Evolutionary conservation across 2,113 vertebrate genomes (phyloP).

Genomic region (Propithecus coquereli): DNA sequence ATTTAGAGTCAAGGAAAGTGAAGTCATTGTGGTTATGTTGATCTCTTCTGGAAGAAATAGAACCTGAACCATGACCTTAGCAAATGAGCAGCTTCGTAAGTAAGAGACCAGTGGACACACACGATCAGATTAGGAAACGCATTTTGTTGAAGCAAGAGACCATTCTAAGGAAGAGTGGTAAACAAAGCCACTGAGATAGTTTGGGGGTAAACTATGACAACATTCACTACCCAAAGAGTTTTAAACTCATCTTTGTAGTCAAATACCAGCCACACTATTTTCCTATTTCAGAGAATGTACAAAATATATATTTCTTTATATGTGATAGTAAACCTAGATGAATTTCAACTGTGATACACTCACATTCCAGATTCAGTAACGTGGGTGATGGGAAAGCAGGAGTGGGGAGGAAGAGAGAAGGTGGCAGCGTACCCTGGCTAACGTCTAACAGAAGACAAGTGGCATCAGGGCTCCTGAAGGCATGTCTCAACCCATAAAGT

Average conservation of each 20-base stretch:
- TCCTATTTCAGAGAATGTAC: background rate
- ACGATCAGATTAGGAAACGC: background rate
- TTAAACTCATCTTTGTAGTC: background rate
- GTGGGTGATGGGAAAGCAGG: background rate
- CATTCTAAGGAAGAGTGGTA: background rate
- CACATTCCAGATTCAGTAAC: background rate
- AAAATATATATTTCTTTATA: background rate
- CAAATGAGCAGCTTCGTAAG: background rate
- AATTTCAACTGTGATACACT: background rate
- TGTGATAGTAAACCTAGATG: background rate
- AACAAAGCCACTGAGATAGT: background rate
- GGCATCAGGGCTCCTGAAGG: background rate
- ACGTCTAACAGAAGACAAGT: background rate
- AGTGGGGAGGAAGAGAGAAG: background rate
- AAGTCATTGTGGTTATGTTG: background rate
- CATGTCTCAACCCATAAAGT: background rate
- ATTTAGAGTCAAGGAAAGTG: background rate
- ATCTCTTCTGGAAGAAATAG: background rate
- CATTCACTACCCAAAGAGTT: background rate
- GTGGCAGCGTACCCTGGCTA: background rate
- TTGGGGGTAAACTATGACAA: background rate
- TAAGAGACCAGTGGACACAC: background rate
- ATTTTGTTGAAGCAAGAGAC: background rate
- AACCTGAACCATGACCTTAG: background rate
- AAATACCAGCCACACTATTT: background rate